These are phyloP conservation scores for Mobula hypostoma DNA, from an alignment of 2,113 vertebrate genomes.

Conservation along the genomic window DNA sequence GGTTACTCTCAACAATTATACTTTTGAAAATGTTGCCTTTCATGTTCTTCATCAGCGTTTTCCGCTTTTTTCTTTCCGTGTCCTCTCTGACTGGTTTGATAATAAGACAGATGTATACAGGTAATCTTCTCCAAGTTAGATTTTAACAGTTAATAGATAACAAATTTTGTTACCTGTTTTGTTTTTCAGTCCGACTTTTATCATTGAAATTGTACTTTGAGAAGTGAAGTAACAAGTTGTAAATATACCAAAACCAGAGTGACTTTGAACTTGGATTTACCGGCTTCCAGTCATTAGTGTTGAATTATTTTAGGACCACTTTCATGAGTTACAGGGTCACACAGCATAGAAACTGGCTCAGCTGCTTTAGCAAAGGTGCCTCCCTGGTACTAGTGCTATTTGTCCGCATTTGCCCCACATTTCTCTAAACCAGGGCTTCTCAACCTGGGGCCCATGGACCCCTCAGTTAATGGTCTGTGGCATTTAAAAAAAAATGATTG, in stretches of 20 bases:
- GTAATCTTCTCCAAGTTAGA: slow-evolving; percentile 47
- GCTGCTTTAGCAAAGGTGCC: too few species aligned
- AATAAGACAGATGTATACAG: slow-evolving; percentile 84
- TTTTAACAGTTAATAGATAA: not conserved
- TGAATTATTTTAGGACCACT: not conserved
- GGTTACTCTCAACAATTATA: slow-evolving; percentile 87
- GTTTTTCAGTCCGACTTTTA: not conserved
- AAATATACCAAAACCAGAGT: not conserved
- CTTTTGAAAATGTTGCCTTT: slow-evolving; percentile 95
- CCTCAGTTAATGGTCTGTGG: too few species aligned
- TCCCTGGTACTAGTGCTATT: too few species aligned
- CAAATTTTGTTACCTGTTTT: too few species aligned
- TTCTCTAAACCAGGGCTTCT: too few species aligned
- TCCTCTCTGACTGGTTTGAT: slow-evolving; percentile 96
- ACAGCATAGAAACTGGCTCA: too few species aligned
- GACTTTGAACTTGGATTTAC: not conserved
- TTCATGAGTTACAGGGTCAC: too few species aligned
- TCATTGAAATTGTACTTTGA: not conserved
- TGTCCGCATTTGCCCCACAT: too few species aligned
- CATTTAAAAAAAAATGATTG: too few species aligned
- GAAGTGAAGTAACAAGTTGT: not conserved
- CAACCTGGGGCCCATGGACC: too few species aligned
- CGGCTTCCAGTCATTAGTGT: not conserved
- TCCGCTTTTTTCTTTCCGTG: slow-evolving; percentile 78
- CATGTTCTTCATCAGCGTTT: slow-evolving; percentile 93